Percentiles rank a stretch among this genome's conserved stretches.
Conservation (phyloP, 2,888 invertebrate genomes). For the Anodontia alba region DNA sequence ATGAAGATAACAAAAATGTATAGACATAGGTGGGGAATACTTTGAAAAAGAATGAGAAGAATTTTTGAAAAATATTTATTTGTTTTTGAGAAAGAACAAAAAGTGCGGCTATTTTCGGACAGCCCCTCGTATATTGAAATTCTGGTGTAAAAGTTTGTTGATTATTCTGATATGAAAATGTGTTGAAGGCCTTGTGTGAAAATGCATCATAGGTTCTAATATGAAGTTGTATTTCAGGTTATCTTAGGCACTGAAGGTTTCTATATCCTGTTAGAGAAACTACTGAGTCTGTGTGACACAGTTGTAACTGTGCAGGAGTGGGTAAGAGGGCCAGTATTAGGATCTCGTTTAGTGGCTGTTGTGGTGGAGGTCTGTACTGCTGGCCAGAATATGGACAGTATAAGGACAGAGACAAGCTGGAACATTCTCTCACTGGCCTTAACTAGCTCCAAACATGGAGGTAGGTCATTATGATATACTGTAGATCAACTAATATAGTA, state of each 20-base stretch:
- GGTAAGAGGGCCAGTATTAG: slow-evolving; percentile 70
- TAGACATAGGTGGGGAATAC: too few relatives aligned
- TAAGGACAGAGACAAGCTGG: background rate
- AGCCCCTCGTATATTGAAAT: too few relatives aligned
- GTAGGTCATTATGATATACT: background rate
- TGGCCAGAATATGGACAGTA: background rate
- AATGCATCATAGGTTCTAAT: too few relatives aligned
- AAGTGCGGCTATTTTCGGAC: too few relatives aligned
- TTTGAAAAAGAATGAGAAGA: too few relatives aligned
- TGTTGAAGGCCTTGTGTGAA: too few relatives aligned
- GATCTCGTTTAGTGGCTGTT: slow-evolving; percentile 65
- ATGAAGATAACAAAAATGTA: too few relatives aligned
- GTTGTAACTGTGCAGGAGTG: slow-evolving; percentile 56
- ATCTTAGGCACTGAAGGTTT: slow-evolving; percentile 57
- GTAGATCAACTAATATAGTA: too few relatives aligned
- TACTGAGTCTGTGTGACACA: slow-evolving; percentile 40
- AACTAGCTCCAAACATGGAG: background rate
- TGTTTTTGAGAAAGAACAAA: too few relatives aligned
- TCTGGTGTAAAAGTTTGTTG: too few relatives aligned
- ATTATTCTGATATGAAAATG: too few relatives aligned
- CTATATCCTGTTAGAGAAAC: slow-evolving; percentile 58
- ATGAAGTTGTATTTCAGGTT: slow-evolving; percentile 48
- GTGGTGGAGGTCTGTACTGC: slow-evolving; percentile 62
- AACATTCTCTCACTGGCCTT: background rate
- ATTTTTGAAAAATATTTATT: too few relatives aligned